Percentiles rank a stretch among this genome's conserved stretches.
Conservation (phyloP, 2,113 vertebrate species). For the Pristiophorus japonicus region DNA sequence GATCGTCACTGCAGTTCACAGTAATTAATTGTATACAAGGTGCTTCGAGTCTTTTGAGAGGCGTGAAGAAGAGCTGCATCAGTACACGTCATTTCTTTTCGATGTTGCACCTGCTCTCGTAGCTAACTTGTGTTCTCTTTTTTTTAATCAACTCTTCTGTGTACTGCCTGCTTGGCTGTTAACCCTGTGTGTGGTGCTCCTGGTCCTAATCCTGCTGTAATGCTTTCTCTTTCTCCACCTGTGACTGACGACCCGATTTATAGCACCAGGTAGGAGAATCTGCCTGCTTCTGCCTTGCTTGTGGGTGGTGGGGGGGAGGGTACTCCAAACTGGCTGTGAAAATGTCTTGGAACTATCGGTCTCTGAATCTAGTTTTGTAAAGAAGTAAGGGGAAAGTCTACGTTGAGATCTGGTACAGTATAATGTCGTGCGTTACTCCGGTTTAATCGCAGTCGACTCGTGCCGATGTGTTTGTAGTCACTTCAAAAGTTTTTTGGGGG, state of each 20-base stretch:
- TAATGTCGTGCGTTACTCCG: background rate
- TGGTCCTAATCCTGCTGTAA: constrained; percentile 44
- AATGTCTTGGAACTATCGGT: background rate
- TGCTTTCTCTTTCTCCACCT: constrained; percentile 48
- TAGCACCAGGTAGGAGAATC: constrained; percentile 62
- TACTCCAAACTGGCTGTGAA: no score
- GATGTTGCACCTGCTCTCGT: constrained; percentile 40
- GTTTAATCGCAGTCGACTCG: background rate
- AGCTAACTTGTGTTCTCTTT: constrained; percentile 44
- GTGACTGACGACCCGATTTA: constrained; percentile 47
- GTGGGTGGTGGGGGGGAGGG: background rate
- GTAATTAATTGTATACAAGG: background rate
- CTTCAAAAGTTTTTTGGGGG: background rate
- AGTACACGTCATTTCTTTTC: background rate
- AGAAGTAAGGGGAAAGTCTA: background rate
- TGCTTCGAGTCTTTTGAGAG: background rate
- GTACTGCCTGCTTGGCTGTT: constrained; percentile 55
- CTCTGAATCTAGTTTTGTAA: background rate
- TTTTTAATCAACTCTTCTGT: constrained; percentile 47
- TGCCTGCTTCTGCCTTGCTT: constrained; percentile 7
- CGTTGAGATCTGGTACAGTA: background rate
- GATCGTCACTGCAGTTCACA: background rate
- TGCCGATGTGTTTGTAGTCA: background rate
- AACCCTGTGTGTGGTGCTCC: constrained; percentile 47
- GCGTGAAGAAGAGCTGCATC: background rate